These are phyloP conservation scores for Ceriagrion tenellum DNA, from an alignment of 2,888 invertebrate species.

Conservation along the genomic window DNA sequence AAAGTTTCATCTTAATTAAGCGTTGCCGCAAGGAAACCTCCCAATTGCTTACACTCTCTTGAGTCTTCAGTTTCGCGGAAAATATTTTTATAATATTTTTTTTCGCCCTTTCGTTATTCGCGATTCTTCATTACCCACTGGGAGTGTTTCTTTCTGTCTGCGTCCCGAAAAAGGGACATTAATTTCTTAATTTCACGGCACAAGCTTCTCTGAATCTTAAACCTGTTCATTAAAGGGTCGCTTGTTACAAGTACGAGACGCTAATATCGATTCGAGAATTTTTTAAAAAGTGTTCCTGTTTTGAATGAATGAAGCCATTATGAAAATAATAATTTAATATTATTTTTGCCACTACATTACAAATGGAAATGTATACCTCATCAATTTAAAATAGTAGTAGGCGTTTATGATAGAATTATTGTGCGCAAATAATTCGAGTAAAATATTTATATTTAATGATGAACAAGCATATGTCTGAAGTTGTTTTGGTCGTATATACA, in stretches of 20 bases:
- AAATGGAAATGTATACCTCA: no score
- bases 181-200: conserved; percentile 4
- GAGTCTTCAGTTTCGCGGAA: neutral
- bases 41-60: conserved; percentile 8
- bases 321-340: neutral
- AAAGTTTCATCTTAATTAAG: conserved; percentile 9
- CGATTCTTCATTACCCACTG: neutral
- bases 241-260: neutral
- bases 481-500: no score
- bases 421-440: no score
- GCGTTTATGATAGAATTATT: no score
- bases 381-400: no score
- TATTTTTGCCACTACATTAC: no score
- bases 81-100: neutral
- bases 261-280: neutral
- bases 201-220: neutral
- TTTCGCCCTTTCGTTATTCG: neutral
- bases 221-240: neutral
- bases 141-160: neutral
- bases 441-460: no score
- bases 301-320: neutral
- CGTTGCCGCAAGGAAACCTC: conserved; percentile 4
- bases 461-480: no score
- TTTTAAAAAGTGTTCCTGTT: no score
- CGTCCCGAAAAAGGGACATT: neutral